These are phyloP conservation scores for Chironomus tentans DNA, from an alignment of 2,888 invertebrate genomes.

Conservation along the genomic window DNA sequence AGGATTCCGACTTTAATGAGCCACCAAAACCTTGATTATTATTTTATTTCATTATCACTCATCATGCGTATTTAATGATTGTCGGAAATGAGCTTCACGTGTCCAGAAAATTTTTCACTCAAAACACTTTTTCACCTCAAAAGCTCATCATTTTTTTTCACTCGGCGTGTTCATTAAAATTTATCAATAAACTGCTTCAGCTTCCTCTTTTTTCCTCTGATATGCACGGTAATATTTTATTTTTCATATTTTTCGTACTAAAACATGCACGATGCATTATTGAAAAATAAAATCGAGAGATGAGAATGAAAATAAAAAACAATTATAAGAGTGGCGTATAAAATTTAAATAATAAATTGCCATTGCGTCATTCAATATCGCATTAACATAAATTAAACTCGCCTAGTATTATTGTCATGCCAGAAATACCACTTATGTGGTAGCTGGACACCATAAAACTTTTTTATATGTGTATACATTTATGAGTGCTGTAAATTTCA, in stretches of 20 bases:
- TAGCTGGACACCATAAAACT: too few species aligned
- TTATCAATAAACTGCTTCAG: not conserved
- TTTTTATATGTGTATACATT: not conserved
- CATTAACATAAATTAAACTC: slow-evolving; percentile 25
- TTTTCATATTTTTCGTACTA: not conserved
- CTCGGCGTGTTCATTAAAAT: not conserved
- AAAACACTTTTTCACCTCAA: not conserved
- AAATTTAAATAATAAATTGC: slow-evolving; percentile 26
- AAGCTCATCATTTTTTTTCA: not conserved
- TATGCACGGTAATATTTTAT: not conserved
- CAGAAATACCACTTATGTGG: not conserved
- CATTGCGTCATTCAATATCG: slow-evolving; percentile 24
- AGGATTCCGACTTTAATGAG: too few species aligned
- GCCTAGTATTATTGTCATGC: not conserved
- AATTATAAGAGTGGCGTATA: slow-evolving; percentile 4
- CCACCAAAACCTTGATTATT: too few species aligned
- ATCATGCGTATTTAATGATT: too few species aligned
- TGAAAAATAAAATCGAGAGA: not conserved
- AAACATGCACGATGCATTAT: not conserved
- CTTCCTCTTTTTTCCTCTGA: not conserved
- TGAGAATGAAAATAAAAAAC: not conserved
- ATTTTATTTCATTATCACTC: too few species aligned
- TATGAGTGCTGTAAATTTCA: too few species aligned
- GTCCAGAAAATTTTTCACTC: not conserved
- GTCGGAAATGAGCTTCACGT: too few species aligned